A percentile compares a stretch with the other conserved stretches of the same genome.
These are phyloP conservation scores for Drosophila monieri DNA, from an alignment of 2,888 invertebrate genomes.

Conservation along the genomic window DNA sequence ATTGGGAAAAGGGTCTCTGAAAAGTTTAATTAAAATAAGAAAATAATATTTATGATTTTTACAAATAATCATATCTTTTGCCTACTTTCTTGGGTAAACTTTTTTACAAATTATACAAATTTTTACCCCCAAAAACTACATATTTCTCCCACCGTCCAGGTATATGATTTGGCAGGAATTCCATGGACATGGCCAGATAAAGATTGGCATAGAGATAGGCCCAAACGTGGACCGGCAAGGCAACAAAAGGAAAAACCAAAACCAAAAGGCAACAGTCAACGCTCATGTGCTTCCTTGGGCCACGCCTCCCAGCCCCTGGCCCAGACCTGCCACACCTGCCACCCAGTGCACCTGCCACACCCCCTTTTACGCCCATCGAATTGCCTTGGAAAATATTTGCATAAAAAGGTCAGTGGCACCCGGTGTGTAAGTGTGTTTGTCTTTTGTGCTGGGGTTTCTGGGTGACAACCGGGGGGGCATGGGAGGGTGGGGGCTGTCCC, in stretches of 20 bases:
- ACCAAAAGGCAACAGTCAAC: slow-evolving; percentile 24
- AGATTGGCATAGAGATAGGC: slow-evolving; percentile 50
- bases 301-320: not conserved
- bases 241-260: not conserved
- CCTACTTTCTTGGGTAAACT: too few species aligned
- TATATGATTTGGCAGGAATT: slow-evolving; percentile 29
- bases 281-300: slow-evolving; percentile 50
- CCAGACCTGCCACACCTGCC: not conserved
- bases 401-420: slow-evolving; percentile 83
- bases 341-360: not conserved
- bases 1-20: too few species aligned
- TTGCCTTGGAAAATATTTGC: slow-evolving; percentile 79
- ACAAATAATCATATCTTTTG: too few species aligned
- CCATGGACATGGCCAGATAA: slow-evolving; percentile 30
- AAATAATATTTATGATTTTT: too few species aligned
- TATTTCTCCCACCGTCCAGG: not conserved
- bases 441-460: slow-evolving; percentile 14
- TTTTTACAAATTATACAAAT: not conserved
- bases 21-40: too few species aligned
- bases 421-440: slow-evolving; percentile 33
- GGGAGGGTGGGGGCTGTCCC: slow-evolving; percentile 11
- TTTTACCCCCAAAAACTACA: not conserved
- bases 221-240: slow-evolving; percentile 17
- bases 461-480: not conserved
- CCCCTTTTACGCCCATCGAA: slow-evolving; percentile 1